Evolutionary conservation across 2,797 vertebrate genomes (phyloP).

Genomic region (Acridotheres tristis): DNA sequence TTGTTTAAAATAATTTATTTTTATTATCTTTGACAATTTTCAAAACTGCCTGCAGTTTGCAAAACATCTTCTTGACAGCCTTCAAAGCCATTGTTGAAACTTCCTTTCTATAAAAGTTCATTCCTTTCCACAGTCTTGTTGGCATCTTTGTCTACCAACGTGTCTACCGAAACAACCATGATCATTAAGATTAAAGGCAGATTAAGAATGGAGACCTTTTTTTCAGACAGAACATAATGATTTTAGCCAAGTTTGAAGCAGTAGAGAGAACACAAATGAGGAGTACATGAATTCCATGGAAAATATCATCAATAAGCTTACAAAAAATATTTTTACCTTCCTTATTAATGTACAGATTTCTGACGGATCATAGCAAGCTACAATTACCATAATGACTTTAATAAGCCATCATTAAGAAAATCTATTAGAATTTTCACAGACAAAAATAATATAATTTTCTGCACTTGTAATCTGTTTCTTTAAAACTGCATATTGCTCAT

Average conservation of each 20-base stretch:
- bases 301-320: background rate
- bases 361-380: background rate
- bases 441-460: background rate
- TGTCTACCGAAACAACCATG: background rate
- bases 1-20: slow-evolving; percentile 55
- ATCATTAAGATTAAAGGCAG: background rate
- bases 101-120: background rate
- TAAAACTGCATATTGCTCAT: background rate
- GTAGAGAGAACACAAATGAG: background rate
- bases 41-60: slow-evolving; percentile 22
- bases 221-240: background rate
- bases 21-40: slow-evolving; percentile 57
- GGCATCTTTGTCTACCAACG: background rate
- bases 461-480: background rate
- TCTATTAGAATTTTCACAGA: background rate
- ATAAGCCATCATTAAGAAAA: background rate
- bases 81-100: slow-evolving; percentile 12
- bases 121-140: slow-evolving; percentile 21
- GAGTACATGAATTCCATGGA: background rate
- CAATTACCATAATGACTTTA: background rate
- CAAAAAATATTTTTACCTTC: background rate
- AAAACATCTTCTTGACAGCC: background rate
- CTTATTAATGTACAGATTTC: background rate
- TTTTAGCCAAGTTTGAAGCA: background rate
- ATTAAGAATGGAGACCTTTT: background rate